A percentile compares a stretch with the other conserved stretches of the same genome.
These are phyloP conservation scores for Oreohelix idahoensis DNA, from an alignment of 1,140 invertebrate genomes.

Conservation along the genomic window DNA sequence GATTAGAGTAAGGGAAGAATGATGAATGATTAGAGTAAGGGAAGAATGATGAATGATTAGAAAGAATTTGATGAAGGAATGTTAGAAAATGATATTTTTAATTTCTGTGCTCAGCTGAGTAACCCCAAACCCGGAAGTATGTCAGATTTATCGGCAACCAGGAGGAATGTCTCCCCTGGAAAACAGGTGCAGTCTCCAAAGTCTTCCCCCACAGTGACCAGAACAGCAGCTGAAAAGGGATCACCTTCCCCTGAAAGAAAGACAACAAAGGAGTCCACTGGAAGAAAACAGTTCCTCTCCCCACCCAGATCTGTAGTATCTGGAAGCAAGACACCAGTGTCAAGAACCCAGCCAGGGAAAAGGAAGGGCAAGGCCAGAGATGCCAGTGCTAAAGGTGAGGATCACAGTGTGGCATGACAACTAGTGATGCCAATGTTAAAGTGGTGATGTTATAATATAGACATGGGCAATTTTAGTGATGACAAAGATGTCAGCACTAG, in stretches of 20 bases:
- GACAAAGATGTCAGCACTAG: too few relatives aligned
- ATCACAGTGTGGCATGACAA: too few relatives aligned
- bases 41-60: too few relatives aligned
- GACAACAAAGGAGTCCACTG: background rate
- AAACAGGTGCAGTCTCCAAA: background rate
- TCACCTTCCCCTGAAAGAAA: background rate
- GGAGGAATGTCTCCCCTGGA: background rate
- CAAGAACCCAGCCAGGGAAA: background rate
- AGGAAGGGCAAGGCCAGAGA: background rate
- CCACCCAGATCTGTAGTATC: background rate
- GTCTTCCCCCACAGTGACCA: background rate
- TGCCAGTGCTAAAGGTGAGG: background rate
- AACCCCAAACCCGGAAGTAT: background rate
- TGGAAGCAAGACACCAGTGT: background rate
- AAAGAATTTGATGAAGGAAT: too few relatives aligned
- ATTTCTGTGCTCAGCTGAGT: background rate
- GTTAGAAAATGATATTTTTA: too few relatives aligned
- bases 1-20: too few relatives aligned
- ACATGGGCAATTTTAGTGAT: too few relatives aligned
- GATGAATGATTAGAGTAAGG: too few relatives aligned
- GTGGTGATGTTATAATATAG: too few relatives aligned
- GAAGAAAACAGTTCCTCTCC: constrained; percentile 23
- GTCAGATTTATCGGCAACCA: background rate
- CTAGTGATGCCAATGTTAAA: too few relatives aligned
- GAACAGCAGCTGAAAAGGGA: background rate